Evolutionary conservation across 2,797 vertebrate genomes (phyloP), one percentile per base, ranked within the genome.

Genomic region (Schizopygopsis pylzovi): DNA sequence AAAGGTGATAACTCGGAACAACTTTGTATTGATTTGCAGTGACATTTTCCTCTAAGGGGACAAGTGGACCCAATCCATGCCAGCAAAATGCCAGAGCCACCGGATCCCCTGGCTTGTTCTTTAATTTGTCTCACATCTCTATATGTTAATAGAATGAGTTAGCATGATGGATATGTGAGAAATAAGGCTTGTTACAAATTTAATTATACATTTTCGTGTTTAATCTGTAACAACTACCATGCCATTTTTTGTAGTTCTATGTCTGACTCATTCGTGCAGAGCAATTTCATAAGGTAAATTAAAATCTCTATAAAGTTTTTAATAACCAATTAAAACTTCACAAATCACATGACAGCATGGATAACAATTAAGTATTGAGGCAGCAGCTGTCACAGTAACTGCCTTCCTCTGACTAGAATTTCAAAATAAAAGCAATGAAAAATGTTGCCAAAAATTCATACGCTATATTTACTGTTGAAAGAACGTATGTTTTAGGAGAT

Each of bases 291-390:
- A 4, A 68, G n/a, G 7, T 39, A 68, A 68, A n/a, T 81, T 67
- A 33, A 70, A 81, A 22, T 68, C 33, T 54, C 45, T 81, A 68
- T 2, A 67, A 81, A 25, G 45, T 52, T 70, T 54, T 81, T 16
- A 71, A 20, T 49, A 56, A 71, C 65, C 39, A 68, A 68, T 71
- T 71, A 56, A 39, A 39, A 70, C 65, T 71, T 33, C 18, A 54
- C 18, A 76, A 16, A 49, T 41, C 33, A 18, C 1, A 81, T 41
- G 33, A 54, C 47, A 41, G 33, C 65, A 71, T 41, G 33, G 39
- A 81, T 54, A 70, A 81, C 37, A 52, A 68, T 52, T 12, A 81
- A 70, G 22, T 13, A 22, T 28, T 49, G 25, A 65, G 79, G 20
- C 63, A 68, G 79, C 28, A 68, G 28, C 45, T 68, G 47, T 41